These are phyloP conservation scores for human DNA, from an alignment of 2,113 vertebrate species.

Conservation along the genomic window GRCh38 chr16:46848501-46849000, in stretches of 20 bases:
- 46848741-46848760: neutral
- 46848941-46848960: too few relatives aligned
- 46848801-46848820: neutral
- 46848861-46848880: too few relatives aligned
- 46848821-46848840: neutral
- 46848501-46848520: conserved; percentile 1
- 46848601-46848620: neutral
- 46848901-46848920: too few relatives aligned
- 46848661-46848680: neutral
- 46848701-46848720: neutral
- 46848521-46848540: conserved; percentile 1
- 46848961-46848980: too few relatives aligned
- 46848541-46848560: neutral
- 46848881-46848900: too few relatives aligned
- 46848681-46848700: conserved; percentile 5
- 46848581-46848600: conserved; percentile 10
- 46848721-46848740: neutral
- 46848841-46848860: neutral
- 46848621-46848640: neutral
- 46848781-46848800: neutral
- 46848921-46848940: too few relatives aligned
- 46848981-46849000: too few relatives aligned
- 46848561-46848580: neutral
- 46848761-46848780: neutral
- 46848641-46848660: neutral